A percentile compares a stretch with the other conserved stretches of the same genome.
These are phyloP conservation scores for Bostrychus sinensis DNA, from an alignment of 2,113 vertebrate species.

Conservation along the genomic window DNA sequence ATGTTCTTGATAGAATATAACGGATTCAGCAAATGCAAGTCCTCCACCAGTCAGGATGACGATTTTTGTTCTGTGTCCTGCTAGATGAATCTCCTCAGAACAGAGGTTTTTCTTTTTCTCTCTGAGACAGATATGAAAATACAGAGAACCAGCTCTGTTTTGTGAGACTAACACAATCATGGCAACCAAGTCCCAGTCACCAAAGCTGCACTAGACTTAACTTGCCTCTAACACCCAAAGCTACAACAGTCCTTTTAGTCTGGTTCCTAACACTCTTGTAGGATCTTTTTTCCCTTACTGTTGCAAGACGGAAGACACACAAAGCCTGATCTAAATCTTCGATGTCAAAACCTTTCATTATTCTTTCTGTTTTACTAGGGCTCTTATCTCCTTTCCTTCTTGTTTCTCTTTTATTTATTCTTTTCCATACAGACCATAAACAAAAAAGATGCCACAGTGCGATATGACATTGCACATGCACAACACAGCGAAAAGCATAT, in stretches of 20 bases:
- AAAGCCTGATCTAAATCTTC: slow-evolving; percentile 11
- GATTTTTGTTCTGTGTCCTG: not conserved
- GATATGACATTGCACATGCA: slow-evolving; percentile 23
- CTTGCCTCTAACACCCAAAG: slow-evolving; percentile 19
- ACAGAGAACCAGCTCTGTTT: slow-evolving; percentile 5
- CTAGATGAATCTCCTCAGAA: slow-evolving; percentile 6
- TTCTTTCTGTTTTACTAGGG: slow-evolving; percentile 5
- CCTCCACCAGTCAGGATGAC: too few species aligned
- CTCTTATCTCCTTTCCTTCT: slow-evolving; percentile 9
- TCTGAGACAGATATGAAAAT: slow-evolving; percentile 7
- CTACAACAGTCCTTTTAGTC: not conserved
- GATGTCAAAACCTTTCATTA: slow-evolving; percentile 19
- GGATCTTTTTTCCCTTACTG: slow-evolving; percentile 9
- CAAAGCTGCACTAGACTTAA: slow-evolving; percentile 4
- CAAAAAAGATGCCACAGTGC: slow-evolving; percentile 18
- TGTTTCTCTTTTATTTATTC: not conserved
- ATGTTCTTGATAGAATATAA: too few species aligned
- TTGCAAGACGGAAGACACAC: slow-evolving; percentile 1
- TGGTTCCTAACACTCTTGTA: not conserved
- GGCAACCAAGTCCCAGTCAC: not conserved
- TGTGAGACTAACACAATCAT: slow-evolving; percentile 12
- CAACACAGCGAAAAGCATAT: slow-evolving; percentile 9
- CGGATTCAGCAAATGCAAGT: too few species aligned
- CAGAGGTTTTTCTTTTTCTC: not conserved
- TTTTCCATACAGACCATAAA: not conserved